Base-by-base conservation (phyloP, 2,797 vertebrate species). In the Bradypus variegatus region DNA sequence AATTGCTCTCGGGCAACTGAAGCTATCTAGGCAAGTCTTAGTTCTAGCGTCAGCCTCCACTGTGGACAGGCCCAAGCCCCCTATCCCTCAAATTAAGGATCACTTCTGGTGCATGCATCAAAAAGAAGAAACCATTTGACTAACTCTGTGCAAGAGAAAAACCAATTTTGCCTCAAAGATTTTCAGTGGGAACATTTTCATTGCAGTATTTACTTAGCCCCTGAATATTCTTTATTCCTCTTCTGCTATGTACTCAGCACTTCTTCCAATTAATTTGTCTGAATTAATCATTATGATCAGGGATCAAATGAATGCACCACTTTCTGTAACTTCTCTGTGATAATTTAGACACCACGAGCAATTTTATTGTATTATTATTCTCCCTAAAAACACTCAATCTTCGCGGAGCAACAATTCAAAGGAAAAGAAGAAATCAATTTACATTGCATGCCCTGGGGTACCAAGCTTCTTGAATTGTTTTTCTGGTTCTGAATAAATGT, bases 401-500 rank as follows among this genome's bases (percentile, higher is more conserved):
- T 60, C 86, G 82, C 62, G 33, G 36, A 83, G 62, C 36, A 36
- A 21, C 48, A 81, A 64, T 81, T 29, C 53, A 83, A 41, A 65
- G 45, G 29, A 67, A 65, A 82, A 29, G 79, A 65, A 48, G 29
- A 23, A 38, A 36, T 8, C 73, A 9, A 36, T 77, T 90, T 36
- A 29, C 14, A 33, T 62, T 70, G 29, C 1, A 21, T 41, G 8
- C 41, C 89, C 41, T 69, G 58, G 45, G 38, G 31, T 72, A 76
- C 62, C 75, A 87, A 79, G 53, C 2, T 36, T 91, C 69, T 89
- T 38, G 21, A 91, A 94, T 38, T 33, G n/a, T 41, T 58, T 60
- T 82, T 64, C 16, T 77, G 76, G 50, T 64, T 95, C 76, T 86
- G n/a, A 93, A 78, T 50, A 78, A 92, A 81, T 53, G 2, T 67